phyloP scores from a whole-genome alignment of 2,113 vertebrate genomes.

The Hoplias malabaricus region DNA sequence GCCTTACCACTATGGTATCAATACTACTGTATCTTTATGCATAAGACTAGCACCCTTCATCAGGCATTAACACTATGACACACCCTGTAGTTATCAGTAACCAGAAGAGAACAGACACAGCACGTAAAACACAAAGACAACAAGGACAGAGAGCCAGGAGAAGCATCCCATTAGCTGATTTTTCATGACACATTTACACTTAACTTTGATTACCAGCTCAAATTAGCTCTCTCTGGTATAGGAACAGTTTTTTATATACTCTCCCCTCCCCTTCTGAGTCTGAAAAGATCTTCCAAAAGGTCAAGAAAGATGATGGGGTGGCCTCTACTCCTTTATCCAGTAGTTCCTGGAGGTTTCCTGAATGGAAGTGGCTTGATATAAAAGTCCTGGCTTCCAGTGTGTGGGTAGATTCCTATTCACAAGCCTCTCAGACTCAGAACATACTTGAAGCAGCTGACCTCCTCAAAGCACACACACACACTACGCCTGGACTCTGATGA shows the following conservation, averaged over 20 bases:
- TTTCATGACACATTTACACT: background rate
- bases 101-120: background rate
- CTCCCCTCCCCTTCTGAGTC: background rate
- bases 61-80: background rate
- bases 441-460: background rate
- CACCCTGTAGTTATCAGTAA: background rate
- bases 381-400: conserved; percentile 15
- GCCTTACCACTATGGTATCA: background rate
- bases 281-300: conserved; percentile 25
- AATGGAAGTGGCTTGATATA: conserved; percentile 29
- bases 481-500: conserved; percentile 16
- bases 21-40: background rate
- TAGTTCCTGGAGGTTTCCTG: conserved; percentile 17
- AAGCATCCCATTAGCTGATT: background rate
- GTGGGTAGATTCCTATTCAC: background rate
- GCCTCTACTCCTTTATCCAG: conserved; percentile 35
- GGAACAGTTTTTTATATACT: background rate
- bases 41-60: background rate
- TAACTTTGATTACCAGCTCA: background rate
- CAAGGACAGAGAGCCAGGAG: background rate
- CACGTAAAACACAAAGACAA: background rate
- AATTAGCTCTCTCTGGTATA: background rate
- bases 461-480: background rate
- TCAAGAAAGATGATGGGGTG: conserved; percentile 37
- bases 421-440: conserved; percentile 23